Base-by-base conservation (phyloP, 2,888 invertebrate species). In the Tetrapedia diversipes region DNA sequence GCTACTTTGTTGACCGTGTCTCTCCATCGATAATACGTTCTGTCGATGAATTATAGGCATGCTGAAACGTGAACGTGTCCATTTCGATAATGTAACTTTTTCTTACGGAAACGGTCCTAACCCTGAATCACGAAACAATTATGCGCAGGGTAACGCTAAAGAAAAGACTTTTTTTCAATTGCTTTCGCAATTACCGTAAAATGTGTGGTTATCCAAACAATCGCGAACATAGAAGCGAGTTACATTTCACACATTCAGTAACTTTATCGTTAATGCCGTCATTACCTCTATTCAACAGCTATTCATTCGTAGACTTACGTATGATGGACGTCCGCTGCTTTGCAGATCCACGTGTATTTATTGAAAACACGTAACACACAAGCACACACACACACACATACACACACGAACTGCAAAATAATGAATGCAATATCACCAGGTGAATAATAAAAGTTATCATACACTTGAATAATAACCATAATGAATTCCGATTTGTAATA, bases 51-150 rank as follows among this genome's bases (percentile, higher is more conserved):
- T 54, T 64, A 34, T 34, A 43, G 45, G 45, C 41, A 37, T 24
- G 24, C 8, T 29, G 34, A 4, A 11, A 39, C 29, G n/a, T 29
- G 39, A 34, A 64, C 29, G 34, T 24, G 56, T 37, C 24, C 45
- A 29, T 47, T 64, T 45, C 49, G 41, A 64, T n/a, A 32, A 57
- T 27, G 49, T 51, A 57, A 43, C 11, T 22, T 39, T 7, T 39
- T 19, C 11, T 47, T 41, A 27, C 57, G 34, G 37, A 14, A 34
- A 66, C 70, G 54, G 66, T 39, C 39, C 70, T 56, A 65, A 70
- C 45, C 32, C 56, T 11, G 27, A 39, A 66, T 49, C 4, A 59
- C 16, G 32, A 24, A 57, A 57, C 37, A 53, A 41, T 51, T 19
- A 14, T 19, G 16, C 39, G 41, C 8, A 10, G 10, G 16, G n/a